Base-by-base conservation (phyloP, 2,797 vertebrate species). In the Hippoglossus hippoglossus region DNA sequence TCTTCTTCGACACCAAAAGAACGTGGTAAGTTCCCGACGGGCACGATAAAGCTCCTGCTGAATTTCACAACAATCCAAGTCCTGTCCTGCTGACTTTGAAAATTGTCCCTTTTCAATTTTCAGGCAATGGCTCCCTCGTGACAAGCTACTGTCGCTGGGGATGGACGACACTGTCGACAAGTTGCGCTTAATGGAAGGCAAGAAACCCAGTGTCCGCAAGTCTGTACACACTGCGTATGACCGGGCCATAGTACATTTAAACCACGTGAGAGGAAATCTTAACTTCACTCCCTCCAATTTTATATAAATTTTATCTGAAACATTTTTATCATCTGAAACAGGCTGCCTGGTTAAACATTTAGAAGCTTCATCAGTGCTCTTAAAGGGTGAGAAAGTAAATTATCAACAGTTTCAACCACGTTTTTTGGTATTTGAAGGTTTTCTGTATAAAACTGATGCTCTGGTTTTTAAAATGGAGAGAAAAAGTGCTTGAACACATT, bases 1-100 rank as follows among this genome's bases (percentile, higher is more conserved):
- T 99, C 77, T 99, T 99, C 93, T 99, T 99, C 89, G 98, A 99
- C 92, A 98, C 98, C 88, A 99, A 99, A 90, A 96, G 98, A 88
- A 99, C 98, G 72, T 99, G 98, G 98, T 99, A 87, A 97, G 96
- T 73, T 52, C 66, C 22, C 24, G 39, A 60, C 63, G 24, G 41
- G 26, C 44, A 16, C 34, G 41, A 55, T 24, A 7, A 71, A 62
- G 31, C 36, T 79, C 36, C 22, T 19, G 31, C n/a, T 67, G 69
- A 82, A 52, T 67, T 44, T 50, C 4, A 52, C 63, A 62, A 71
- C 52, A 36, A 7, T 71, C 3, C 41, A 16, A 12, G 12, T 13
- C 36, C 36, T 1, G 31, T 62, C 47, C 21, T 58, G 39, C 39
- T 77, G 36, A 65, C 16, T 51, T 49, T 66, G 19, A 70, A 63